A percentile compares a stretch with the other conserved stretches of the same genome.
phyloP scores from a whole-genome alignment of 2,888 invertebrate species.

The Callimorpha dominula region DNA sequence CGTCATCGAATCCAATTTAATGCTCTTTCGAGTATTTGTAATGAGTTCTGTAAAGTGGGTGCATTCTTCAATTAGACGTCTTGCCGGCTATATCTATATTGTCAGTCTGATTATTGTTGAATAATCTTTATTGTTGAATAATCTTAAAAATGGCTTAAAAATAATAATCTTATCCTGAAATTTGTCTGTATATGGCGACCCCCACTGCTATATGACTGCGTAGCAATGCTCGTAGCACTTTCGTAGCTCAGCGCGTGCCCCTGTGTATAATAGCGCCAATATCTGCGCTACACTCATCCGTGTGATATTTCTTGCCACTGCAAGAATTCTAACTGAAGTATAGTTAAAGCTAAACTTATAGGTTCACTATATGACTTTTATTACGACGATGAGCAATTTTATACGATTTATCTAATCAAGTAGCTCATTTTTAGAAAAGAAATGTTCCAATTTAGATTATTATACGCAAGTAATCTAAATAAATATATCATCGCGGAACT shows the following conservation, averaged over 20 bases:
- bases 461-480: too few relatives aligned
- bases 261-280: conserved; percentile 42
- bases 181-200: not conserved
- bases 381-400: too few relatives aligned
- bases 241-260: conserved; percentile 27
- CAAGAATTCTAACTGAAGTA: conserved; percentile 18
- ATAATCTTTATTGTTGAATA: not conserved
- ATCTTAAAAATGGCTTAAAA: not conserved
- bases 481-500: too few relatives aligned
- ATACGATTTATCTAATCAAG: too few relatives aligned
- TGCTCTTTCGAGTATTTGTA: too few relatives aligned
- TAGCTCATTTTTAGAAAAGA: too few relatives aligned
- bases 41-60: not conserved
- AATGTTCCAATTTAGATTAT: too few relatives aligned
- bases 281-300: conserved; percentile 37
- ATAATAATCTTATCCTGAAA: not conserved
- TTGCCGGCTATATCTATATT: not conserved
- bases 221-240: conserved; percentile 27
- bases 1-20: too few relatives aligned
- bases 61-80: too few relatives aligned
- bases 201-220: conserved; percentile 8
- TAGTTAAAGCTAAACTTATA: not conserved
- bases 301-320: conserved; percentile 23
- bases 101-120: not conserved
- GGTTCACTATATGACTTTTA: too few relatives aligned